These are phyloP conservation scores for Parauchenoglanis punctatus DNA, from an alignment of 2,797 vertebrate genomes.

Conservation along the genomic window DNA sequence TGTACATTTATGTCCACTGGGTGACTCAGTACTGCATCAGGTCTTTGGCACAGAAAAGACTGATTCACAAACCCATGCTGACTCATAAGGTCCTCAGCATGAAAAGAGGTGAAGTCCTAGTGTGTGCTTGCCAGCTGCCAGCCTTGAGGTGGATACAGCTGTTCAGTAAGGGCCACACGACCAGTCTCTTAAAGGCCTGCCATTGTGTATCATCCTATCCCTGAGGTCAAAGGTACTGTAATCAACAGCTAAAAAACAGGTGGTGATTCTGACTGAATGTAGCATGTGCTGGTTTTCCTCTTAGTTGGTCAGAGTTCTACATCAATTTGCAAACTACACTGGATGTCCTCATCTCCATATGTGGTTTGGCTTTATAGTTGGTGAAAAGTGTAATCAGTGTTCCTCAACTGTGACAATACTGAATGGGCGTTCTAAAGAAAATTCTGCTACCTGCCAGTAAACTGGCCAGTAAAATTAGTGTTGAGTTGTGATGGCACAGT, in stretches of 20 bases:
- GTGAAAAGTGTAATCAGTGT: background rate
- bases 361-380: background rate
- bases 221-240: slow-evolving; percentile 57
- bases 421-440: background rate
- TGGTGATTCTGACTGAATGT: slow-evolving; percentile 43
- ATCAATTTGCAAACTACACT: slow-evolving; percentile 3
- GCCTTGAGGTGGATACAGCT: slow-evolving; percentile 89
- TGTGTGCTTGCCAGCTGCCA: slow-evolving; percentile 80
- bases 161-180: slow-evolving; percentile 58
- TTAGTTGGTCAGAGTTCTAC: slow-evolving; percentile 21
- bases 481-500: background rate
- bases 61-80: slow-evolving; percentile 37
- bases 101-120: slow-evolving; percentile 61
- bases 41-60: slow-evolving; percentile 38
- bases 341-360: background rate
- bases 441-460: background rate
- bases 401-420: background rate
- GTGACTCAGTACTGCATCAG: slow-evolving; percentile 21
- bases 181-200: slow-evolving; percentile 54
- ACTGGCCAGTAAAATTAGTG: background rate
- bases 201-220: slow-evolving; percentile 54
- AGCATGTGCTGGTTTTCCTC: slow-evolving; percentile 38
- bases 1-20: background rate
- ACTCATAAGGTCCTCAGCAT: slow-evolving; percentile 47
- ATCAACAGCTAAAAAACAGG: slow-evolving; percentile 54